A percentile compares a stretch with the other conserved stretches of the same genome.
phyloP scores from a whole-genome alignment of 2,888 invertebrate species.

The Anthophora plumipes region DNA sequence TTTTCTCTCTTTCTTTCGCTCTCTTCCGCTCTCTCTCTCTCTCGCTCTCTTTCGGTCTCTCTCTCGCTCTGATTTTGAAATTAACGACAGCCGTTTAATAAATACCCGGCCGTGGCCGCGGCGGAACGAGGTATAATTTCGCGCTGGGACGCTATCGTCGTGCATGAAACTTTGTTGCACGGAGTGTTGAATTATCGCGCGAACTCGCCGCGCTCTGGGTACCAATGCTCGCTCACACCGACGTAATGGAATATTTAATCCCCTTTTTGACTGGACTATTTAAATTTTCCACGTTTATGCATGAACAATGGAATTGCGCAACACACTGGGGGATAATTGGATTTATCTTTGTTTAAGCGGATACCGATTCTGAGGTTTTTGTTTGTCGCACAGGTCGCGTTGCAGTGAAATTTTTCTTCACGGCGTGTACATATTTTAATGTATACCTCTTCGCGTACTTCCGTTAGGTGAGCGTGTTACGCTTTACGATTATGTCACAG shows the following conservation, averaged over 20 bases:
- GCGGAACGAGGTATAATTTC: conserved; percentile 18
- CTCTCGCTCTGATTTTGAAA: conserved; percentile 35
- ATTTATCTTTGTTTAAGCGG: conserved; percentile 48
- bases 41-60: too few relatives aligned
- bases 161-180: conserved; percentile 51
- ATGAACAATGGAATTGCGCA: conserved; percentile 48
- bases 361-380: not conserved
- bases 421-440: too few relatives aligned
- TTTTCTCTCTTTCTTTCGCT: not conserved
- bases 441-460: too few relatives aligned
- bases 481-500: too few relatives aligned
- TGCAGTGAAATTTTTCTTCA: too few relatives aligned
- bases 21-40: not conserved
- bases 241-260: conserved; percentile 70
- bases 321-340: conserved; percentile 55
- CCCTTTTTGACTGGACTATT: conserved; percentile 59
- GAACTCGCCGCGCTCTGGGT: conserved; percentile 15
- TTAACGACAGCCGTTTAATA: conserved; percentile 52
- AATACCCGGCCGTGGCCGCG: conserved; percentile 30
- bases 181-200: conserved; percentile 58
- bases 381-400: not conserved
- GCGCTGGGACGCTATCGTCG: conserved; percentile 24
- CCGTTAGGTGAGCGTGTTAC: too few relatives aligned
- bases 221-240: conserved; percentile 34
- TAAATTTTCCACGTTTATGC: conserved; percentile 61